Base-by-base conservation (phyloP, 2,888 invertebrate genomes). In the Branchipolynoe longqiensis region DNA sequence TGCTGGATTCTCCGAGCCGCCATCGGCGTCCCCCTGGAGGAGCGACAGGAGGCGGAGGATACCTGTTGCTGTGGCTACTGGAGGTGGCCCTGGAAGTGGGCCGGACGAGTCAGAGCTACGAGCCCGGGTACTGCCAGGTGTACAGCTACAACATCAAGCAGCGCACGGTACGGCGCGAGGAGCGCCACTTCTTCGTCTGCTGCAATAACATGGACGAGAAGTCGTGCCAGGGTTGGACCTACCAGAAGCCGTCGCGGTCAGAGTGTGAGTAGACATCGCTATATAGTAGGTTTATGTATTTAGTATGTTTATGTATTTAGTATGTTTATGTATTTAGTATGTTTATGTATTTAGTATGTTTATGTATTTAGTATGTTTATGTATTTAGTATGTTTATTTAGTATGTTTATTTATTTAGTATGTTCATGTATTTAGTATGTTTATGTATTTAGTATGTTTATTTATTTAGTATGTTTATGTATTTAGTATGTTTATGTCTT, bases 81-180 rank as follows among this genome's bases (percentile, higher is more conserved):
- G 82, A 36, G 36, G 25, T 59, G 36, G 56, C 82, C 38, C 1
- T 82, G 58, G 82, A 56, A 25, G 59, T 59, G 54, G 82, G 33
- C 4, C 82, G 56, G 33, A 59, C 56, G 12, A 59, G 58, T 58
- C 58, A 82, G 54, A 59, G 58, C 33, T 84, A 74, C 78, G 48
- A 73, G 36, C 73, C 74, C 1, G 84, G 84, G 28, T 78, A 78
- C 74, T 84, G 84, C 58, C 84, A 84, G 58, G 84, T 84, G 40
- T 84, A 78, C 58, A 84, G 84, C n/a, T 84, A 84, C 59, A 84
- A 84, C 58, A 84, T 84, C 78, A 84, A 84, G 22, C 78, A 74
- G 28, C 25, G 78, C 18, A 59, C 38, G n/a, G 40, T 58, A 18
- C 54, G 41, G 22, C 36, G 54, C 18, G 56, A 84, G 40, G 84